Evolutionary conservation across 2,888 invertebrate genomes (phyloP).

Genomic region (Oasisia sp.): DNA sequence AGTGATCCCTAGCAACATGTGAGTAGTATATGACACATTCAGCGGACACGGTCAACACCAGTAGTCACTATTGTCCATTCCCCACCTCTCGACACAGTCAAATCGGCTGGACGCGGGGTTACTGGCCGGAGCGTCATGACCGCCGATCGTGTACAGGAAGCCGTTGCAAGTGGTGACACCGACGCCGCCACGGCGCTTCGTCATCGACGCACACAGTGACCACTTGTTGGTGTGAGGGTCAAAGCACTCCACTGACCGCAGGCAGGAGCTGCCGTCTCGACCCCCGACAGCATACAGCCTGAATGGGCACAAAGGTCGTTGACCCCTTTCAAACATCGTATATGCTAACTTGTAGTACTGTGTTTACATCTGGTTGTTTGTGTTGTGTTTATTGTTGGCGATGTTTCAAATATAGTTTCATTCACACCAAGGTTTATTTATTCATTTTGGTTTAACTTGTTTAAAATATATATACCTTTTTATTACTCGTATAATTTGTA

Average conservation of each 20-base stretch:
- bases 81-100: constrained; percentile 88
- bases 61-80: neutral
- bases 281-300: constrained; percentile 93
- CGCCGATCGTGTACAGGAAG: constrained; percentile 90
- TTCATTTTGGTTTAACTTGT: neutral
- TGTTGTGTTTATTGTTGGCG: too few species aligned
- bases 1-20: too few species aligned
- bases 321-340: too few species aligned
- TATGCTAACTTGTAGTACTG: too few species aligned
- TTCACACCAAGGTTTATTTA: too few species aligned
- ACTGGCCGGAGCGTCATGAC: constrained; percentile 91
- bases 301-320: constrained; percentile 42
- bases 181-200: constrained; percentile 85
- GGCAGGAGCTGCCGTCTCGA: constrained; percentile 89
- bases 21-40: neutral
- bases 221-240: constrained; percentile 83
- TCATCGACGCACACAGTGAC: constrained; percentile 89
- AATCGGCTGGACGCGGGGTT: constrained; percentile 84
- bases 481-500: too few species aligned
- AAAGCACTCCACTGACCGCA: constrained; percentile 89
- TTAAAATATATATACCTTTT: too few species aligned
- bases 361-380: too few species aligned
- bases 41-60: too few species aligned
- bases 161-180: constrained; percentile 90
- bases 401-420: too few species aligned